A percentile compares a stretch with the other conserved stretches of the same genome.
These are phyloP conservation scores for Calidris pugnax DNA, from an alignment of 2,113 vertebrate species.

Conservation along the genomic window DNA sequence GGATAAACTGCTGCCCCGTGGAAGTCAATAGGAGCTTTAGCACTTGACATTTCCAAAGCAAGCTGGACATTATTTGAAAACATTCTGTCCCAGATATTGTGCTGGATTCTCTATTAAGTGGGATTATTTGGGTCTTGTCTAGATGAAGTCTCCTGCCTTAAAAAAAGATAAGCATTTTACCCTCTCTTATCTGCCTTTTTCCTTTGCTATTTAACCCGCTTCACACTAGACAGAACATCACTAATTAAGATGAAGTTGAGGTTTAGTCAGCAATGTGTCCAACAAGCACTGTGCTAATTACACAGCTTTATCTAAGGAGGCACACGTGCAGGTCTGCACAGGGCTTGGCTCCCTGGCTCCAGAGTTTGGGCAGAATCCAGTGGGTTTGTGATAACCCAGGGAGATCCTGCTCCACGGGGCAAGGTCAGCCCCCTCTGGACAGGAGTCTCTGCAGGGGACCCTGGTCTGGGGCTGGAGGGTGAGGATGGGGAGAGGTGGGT, in stretches of 20 bases:
- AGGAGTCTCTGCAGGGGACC: neutral
- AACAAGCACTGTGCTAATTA: neutral
- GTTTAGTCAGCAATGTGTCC: fast-evolving
- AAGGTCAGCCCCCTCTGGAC: neutral
- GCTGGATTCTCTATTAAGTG: neutral
- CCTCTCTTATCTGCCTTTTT: neutral
- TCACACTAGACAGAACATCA: neutral
- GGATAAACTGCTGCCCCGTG: neutral
- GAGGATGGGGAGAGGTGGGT: neutral
- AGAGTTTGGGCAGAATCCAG: neutral
- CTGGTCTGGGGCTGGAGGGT: neutral
- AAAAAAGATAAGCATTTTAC: neutral
- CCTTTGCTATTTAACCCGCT: neutral
- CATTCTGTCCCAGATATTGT: neutral
- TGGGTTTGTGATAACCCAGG: neutral
- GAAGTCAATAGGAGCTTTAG: neutral
- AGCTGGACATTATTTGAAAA: neutral
- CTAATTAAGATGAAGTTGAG: neutral
- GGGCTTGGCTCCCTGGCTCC: neutral
- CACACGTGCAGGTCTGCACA: fast-evolving
- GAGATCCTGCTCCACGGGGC: neutral
- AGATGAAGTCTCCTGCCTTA: neutral
- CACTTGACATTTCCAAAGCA: neutral
- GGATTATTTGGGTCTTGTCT: neutral
- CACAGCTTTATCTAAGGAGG: neutral